Conservation (phyloP, 2,797 vertebrate genomes). For the Pogonophryne albipinna region DNA sequence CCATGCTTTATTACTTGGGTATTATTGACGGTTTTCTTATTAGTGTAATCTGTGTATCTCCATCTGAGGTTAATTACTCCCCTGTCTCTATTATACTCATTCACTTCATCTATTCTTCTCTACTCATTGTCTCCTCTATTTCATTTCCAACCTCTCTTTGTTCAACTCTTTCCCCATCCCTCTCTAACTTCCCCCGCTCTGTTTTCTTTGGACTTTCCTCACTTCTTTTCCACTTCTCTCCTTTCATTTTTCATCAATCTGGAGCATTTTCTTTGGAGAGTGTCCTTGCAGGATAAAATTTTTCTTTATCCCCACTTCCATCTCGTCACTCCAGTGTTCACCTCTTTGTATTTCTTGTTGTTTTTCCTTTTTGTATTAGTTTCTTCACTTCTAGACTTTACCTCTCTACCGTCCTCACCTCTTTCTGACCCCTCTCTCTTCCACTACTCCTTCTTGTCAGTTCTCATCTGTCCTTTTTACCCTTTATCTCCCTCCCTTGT, state of each 20-base stretch:
- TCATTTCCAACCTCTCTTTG: background rate
- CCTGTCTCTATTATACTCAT: background rate
- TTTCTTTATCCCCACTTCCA: background rate
- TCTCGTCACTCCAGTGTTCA: constrained; percentile 5
- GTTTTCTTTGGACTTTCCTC: constrained; percentile 66
- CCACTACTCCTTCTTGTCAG: constrained; percentile 10
- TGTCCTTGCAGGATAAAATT: constrained; percentile 46
- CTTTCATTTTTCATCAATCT: constrained; percentile 58
- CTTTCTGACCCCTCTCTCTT: constrained; percentile 3
- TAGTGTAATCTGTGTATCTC: constrained; percentile 8
- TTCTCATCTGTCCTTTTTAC: constrained; percentile 25
- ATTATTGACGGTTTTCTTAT: background rate
- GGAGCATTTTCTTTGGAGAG: constrained; percentile 63
- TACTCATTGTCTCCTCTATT: constrained; percentile 5
- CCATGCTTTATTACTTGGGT: background rate
- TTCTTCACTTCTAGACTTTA: constrained; percentile 30
- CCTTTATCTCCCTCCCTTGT: background rate
- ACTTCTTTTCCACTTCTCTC: constrained; percentile 25
- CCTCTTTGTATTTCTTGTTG: constrained; percentile 14
- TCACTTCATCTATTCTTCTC: background rate
- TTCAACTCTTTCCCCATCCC: constrained; percentile 47
- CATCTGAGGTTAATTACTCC: constrained; percentile 21
- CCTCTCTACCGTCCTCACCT: constrained; percentile 26
- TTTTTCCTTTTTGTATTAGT: constrained; percentile 30
- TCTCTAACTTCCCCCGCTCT: constrained; percentile 27